Evolutionary conservation across 1,140 invertebrate species (phyloP).

Genomic region (Pteromalus puparum): DNA sequence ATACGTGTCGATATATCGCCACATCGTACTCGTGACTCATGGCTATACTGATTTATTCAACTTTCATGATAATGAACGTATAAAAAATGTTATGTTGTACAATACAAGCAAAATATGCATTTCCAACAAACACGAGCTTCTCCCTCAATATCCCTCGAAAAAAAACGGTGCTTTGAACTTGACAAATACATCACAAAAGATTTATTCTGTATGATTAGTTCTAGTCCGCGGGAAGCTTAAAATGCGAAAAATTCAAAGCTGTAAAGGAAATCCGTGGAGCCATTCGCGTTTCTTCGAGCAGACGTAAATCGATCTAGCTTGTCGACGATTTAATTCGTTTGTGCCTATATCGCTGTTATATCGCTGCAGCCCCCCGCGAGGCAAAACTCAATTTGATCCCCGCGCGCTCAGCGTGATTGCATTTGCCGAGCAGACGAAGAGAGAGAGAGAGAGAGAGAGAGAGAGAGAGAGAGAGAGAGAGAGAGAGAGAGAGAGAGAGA

Average conservation of each 20-base stretch:
- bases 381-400: slow-evolving; percentile 62
- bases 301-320: slow-evolving; percentile 58
- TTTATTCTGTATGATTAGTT: slow-evolving; percentile 29
- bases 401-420: slow-evolving; percentile 55
- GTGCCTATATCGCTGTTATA: slow-evolving; percentile 59
- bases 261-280: slow-evolving; percentile 14
- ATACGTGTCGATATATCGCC: no score
- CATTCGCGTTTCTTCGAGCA: slow-evolving; percentile 53
- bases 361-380: slow-evolving; percentile 54
- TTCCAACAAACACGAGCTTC: no score
- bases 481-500: slow-evolving; percentile 3
- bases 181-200: neutral
- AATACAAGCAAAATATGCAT: no score
- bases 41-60: no score
- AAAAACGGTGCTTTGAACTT: neutral
- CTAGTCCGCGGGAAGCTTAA: neutral
- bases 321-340: slow-evolving; percentile 61
- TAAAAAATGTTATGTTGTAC: no score
- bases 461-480: slow-evolving; percentile 9
- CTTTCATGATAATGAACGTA: no score
- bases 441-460: slow-evolving; percentile 20
- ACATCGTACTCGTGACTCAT: no score
- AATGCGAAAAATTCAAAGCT: slow-evolving; percentile 33
- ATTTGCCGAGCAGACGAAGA: slow-evolving; percentile 47
- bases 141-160: no score